Evolutionary conservation across 1,140 invertebrate species (phyloP).

Genomic region (Drosophila tsacasi): DNA sequence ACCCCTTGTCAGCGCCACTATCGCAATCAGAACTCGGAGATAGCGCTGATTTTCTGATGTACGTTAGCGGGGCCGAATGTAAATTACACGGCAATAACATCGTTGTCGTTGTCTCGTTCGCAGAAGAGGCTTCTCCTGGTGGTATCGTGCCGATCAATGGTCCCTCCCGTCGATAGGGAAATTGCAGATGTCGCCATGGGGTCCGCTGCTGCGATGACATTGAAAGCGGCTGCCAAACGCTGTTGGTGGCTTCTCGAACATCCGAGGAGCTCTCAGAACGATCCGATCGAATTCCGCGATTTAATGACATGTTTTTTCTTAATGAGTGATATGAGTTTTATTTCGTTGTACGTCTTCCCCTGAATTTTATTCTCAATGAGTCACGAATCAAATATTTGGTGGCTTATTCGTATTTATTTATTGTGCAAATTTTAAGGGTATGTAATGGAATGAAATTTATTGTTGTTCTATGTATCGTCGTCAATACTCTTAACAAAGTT

Average conservation of each 20-base stretch:
- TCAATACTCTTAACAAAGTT: too few species aligned
- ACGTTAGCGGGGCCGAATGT: conserved; percentile 66
- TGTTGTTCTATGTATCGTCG: too few species aligned
- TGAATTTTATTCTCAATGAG: not conserved
- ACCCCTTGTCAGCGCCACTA: conserved; percentile 31
- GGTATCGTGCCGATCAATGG: conserved; percentile 31
- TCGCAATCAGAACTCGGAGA: conserved; percentile 54
- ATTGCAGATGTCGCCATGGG: conserved; percentile 46
- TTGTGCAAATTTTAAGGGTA: not conserved
- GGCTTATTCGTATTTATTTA: not conserved
- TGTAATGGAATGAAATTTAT: too few species aligned
- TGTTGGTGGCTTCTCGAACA: conserved; percentile 18
- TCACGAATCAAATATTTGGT: not conserved
- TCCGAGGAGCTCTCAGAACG: not conserved
- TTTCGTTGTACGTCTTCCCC: not conserved
- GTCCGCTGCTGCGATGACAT: conserved; percentile 34
- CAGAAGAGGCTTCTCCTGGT: conserved; percentile 21
- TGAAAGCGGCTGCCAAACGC: conserved; percentile 16
- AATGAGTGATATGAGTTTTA: not conserved
- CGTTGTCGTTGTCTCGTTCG: conserved; percentile 42
- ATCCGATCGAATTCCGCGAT: conserved; percentile 7
- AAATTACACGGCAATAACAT: conserved; percentile 79
- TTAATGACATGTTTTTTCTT: conserved; percentile 1
- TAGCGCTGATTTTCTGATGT: conserved; percentile 57
- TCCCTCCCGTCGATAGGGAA: conserved; percentile 36